Conservation (phyloP, 2,797 vertebrate genomes). For the Oreochromis mossambicus region DNA sequence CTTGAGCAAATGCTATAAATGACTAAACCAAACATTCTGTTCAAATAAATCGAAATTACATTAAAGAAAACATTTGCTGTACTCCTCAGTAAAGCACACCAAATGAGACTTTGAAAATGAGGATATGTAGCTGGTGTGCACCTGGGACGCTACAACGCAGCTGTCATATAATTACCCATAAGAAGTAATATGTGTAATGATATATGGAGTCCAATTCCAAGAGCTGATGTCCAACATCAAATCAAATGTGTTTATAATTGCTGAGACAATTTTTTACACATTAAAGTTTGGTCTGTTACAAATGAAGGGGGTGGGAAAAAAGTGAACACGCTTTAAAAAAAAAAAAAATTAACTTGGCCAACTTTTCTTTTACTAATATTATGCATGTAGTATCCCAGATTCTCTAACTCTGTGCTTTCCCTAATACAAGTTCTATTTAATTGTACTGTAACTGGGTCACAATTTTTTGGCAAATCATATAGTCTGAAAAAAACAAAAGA, state of each 20-base stretch:
- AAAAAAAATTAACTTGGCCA: background rate
- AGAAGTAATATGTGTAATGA: background rate
- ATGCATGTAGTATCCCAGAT: background rate
- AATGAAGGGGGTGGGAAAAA: background rate
- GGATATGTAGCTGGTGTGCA: background rate
- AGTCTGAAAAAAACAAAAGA: background rate
- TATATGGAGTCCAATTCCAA: background rate
- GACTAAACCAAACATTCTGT: conserved; percentile 8
- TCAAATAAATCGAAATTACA: conserved; percentile 16
- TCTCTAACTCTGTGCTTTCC: background rate
- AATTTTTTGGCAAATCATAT: background rate
- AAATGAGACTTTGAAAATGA: background rate
- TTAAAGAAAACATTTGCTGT: background rate
- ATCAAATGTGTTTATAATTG: background rate
- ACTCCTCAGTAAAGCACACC: background rate
- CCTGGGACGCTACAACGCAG: background rate
- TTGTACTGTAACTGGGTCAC: background rate
- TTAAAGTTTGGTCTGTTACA: background rate
- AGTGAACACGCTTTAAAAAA: background rate
- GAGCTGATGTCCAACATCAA: background rate
- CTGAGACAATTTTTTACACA: background rate
- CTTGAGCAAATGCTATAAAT: conserved; percentile 34
- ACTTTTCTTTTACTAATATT: background rate
- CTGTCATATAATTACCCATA: background rate
- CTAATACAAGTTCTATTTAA: background rate